Conservation (phyloP, 2,888 invertebrate genomes). For the Drosophila sordidula region DNA sequence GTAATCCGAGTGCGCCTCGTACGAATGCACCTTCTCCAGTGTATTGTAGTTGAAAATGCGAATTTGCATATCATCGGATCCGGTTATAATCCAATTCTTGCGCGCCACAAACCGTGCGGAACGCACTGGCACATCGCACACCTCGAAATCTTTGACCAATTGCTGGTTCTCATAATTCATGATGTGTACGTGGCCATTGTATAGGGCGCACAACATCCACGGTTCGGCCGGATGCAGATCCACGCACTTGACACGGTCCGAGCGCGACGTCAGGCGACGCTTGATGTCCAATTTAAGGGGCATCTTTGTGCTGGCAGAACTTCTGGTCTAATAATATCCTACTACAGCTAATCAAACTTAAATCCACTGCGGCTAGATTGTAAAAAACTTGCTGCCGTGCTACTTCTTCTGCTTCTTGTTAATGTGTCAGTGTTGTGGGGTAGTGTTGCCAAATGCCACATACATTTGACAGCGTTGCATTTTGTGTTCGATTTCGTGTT, state of each 20-base stretch:
- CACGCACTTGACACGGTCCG: conserved; percentile 98
- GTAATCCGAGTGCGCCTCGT: conserved; percentile 99
- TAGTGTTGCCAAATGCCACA: conserved; percentile 67
- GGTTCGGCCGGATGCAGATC: conserved; percentile 99
- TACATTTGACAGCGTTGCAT: conserved; percentile 40
- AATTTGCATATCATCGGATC: conserved; percentile 98
- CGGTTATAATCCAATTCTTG: conserved; percentile 99
- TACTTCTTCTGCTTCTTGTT: conserved; percentile 55
- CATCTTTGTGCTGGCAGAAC: conserved; percentile 83
- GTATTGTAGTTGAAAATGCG: conserved; percentile 99
- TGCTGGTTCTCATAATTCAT: conserved; percentile 99
- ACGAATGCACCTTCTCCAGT: conserved; percentile 96
- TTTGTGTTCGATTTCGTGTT: not conserved
- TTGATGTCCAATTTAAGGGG: conserved; percentile 99
- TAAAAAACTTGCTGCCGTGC: conserved; percentile 53
- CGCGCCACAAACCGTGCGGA: conserved; percentile 98
- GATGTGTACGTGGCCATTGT: conserved; percentile 99
- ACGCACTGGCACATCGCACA: conserved; percentile 98
- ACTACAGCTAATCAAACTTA: conserved; percentile 35
- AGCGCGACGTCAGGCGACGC: conserved; percentile 97
- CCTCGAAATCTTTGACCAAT: conserved; percentile 95
- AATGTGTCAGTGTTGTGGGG: conserved; percentile 63
- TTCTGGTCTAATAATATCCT: conserved; percentile 28
- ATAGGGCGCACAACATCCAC: conserved; percentile 99
- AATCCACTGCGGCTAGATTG: conserved; percentile 52